Base-by-base conservation (phyloP, 2,888 invertebrate genomes). In the Saturnia pavonia region DNA sequence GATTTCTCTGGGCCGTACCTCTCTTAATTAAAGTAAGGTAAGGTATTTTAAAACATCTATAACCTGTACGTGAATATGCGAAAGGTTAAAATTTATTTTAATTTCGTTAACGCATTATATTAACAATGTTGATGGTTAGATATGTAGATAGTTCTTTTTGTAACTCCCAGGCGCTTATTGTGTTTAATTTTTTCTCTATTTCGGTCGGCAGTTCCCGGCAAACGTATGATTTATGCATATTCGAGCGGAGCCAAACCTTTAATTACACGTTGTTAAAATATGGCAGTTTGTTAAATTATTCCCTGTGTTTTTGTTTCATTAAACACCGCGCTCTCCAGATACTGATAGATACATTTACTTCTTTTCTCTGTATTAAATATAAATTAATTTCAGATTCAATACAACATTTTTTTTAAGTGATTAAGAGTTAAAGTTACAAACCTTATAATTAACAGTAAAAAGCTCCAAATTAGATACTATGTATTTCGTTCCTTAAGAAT, bases 221-320 rank as follows among this genome's bases (percentile, higher is more conserved):
- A 90, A 89, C 87, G 87, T 86, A 91, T 94, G 94, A 94, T 94
- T 94, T 94, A 94, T 94, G 94, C 94, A 94, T 92, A 92, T 92
- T 86, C 91, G 89, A 91, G 88, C 88, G 88, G 88, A 86, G 88
- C 91, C 91, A 90, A 92, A 92, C 93, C 94, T 94, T 94, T 94
- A 94, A 94, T 94, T 94, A 94, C 90, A 92, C 86, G 94, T 94
- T 94, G 94, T 94, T 94, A 94, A 94, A 92, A 94, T 94, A 94
- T 94, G 93, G 92, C 94, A 93, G 94, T 93, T 93, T 92, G 93
- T 94, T 93, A 93, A 91, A 93, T 91, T 88, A 89, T 91, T 91
- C 83, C 82, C 83, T 78, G 80, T 87, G 88, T 91, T 92, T 94
- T 94, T 93, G 93, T 93, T 93, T 94, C 88, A 89, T 85, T 86